These are phyloP conservation scores for Oreochromis niloticus DNA, from an alignment of 2,113 vertebrate species.

Conservation along the genomic window DNA sequence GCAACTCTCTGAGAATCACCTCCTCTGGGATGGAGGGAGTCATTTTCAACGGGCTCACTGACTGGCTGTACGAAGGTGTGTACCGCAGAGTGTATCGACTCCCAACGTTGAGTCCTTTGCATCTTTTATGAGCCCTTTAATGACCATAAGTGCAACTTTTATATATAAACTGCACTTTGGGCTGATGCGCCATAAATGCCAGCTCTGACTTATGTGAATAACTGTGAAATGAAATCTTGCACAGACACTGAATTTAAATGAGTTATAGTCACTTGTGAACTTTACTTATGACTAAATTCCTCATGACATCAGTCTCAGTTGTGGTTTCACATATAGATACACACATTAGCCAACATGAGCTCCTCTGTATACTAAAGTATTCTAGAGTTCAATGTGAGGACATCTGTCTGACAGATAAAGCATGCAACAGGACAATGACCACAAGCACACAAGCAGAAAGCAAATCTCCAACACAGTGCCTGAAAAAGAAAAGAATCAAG, in stretches of 20 bases:
- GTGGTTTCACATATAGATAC: background rate
- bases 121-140: background rate
- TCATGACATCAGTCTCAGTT: background rate
- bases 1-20: conserved; percentile 87
- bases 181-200: background rate
- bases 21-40: conserved; percentile 91
- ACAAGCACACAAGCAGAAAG: background rate
- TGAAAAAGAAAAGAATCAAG: background rate
- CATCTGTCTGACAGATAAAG: background rate
- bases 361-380: background rate
- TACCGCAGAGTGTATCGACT: background rate
- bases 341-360: background rate
- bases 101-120: background rate
- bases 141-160: background rate
- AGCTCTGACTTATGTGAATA: background rate
- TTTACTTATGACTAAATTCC: background rate
- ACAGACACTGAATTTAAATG: background rate
- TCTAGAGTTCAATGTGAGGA: background rate
- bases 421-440: background rate
- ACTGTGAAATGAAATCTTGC: background rate
- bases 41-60: conserved; percentile 90
- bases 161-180: background rate
- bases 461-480: background rate
- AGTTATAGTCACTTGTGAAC: background rate
- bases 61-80: conserved; percentile 95